These are phyloP conservation scores for Leptonema lineaticorne DNA, from an alignment of 1,140 invertebrate species.

Conservation along the genomic window DNA sequence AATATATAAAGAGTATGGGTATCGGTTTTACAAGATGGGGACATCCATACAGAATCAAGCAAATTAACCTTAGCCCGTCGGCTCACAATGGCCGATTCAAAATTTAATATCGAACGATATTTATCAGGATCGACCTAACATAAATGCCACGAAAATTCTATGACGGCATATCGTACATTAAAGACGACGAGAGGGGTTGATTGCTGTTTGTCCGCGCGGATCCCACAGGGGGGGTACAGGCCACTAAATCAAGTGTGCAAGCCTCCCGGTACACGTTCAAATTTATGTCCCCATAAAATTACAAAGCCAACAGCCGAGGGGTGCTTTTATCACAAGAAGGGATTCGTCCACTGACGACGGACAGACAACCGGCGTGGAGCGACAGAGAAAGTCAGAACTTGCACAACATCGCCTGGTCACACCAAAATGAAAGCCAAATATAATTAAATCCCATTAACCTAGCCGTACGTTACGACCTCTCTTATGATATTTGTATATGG, in stretches of 20 bases:
- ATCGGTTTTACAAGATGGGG: no score
- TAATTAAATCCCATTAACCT: slow-evolving; percentile 32
- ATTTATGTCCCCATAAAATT: slow-evolving; percentile 61
- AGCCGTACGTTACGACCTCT: slow-evolving; percentile 5
- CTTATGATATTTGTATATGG: neutral
- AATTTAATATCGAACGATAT: no score
- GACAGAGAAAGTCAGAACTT: no score
- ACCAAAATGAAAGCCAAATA: slow-evolving; percentile 28
- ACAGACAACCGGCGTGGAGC: slow-evolving; percentile 28
- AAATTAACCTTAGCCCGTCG: no score
- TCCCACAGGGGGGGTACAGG: slow-evolving; percentile 25
- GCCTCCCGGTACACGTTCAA: slow-evolving; percentile 51
- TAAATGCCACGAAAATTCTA: no score
- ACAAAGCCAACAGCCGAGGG: slow-evolving; percentile 52
- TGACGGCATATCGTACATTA: no score
- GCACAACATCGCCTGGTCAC: no score
- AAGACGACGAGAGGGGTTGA: neutral
- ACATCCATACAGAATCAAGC: no score
- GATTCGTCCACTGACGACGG: slow-evolving; percentile 38
- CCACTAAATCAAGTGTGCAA: slow-evolving; percentile 31
- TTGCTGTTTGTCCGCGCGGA: slow-evolving; percentile 18
- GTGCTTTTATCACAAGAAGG: slow-evolving; percentile 40
- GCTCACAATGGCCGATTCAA: no score
- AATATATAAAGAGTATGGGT: no score
- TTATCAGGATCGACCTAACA: no score